phyloP scores from a whole-genome alignment of 1,140 invertebrate species.

The Drosophila hydei region DNA sequence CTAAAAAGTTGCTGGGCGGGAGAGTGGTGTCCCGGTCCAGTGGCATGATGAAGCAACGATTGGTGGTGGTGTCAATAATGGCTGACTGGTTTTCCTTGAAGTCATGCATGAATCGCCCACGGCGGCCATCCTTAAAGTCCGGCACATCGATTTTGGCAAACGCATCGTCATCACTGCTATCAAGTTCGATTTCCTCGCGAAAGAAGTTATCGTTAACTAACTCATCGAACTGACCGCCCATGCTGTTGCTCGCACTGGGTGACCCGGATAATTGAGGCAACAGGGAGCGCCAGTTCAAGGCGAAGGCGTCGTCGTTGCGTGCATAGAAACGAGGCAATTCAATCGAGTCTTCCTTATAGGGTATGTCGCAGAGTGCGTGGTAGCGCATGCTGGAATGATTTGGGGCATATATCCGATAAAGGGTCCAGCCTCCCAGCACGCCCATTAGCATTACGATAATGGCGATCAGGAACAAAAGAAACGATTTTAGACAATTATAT shows the following conservation, averaged over 20 bases:
- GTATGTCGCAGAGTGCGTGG: conserved; percentile 88
- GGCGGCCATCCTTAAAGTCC: conserved; percentile 90
- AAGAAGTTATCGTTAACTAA: conserved; percentile 85
- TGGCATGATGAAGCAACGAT: conserved; percentile 94
- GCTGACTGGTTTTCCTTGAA: conserved; percentile 91
- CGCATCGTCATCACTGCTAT: conserved; percentile 87
- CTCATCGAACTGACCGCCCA: conserved; percentile 16
- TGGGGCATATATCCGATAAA: conserved; percentile 90
- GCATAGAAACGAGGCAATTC: conserved; percentile 76
- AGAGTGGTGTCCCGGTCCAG: conserved; percentile 91
- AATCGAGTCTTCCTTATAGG: conserved; percentile 85
- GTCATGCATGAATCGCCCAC: conserved; percentile 94
- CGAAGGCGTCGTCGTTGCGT: conserved; percentile 67
- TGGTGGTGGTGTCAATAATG: conserved; percentile 91
- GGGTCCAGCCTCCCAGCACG: conserved; percentile 89
- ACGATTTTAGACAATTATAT: conserved; percentile 86
- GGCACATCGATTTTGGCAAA: conserved; percentile 93
- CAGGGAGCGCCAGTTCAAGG: conserved; percentile 69
- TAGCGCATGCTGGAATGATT: conserved; percentile 86
- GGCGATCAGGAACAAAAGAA: conserved; percentile 89
- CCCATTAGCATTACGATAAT: conserved; percentile 90
- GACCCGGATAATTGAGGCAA: conserved; percentile 51
- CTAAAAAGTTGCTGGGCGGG: conserved; percentile 90
- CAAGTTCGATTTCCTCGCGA: conserved; percentile 91
- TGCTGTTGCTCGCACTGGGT: conserved; percentile 5